These are phyloP conservation scores for Scrobipalpa costella DNA, from an alignment of 2,888 invertebrate species.

Conservation along the genomic window DNA sequence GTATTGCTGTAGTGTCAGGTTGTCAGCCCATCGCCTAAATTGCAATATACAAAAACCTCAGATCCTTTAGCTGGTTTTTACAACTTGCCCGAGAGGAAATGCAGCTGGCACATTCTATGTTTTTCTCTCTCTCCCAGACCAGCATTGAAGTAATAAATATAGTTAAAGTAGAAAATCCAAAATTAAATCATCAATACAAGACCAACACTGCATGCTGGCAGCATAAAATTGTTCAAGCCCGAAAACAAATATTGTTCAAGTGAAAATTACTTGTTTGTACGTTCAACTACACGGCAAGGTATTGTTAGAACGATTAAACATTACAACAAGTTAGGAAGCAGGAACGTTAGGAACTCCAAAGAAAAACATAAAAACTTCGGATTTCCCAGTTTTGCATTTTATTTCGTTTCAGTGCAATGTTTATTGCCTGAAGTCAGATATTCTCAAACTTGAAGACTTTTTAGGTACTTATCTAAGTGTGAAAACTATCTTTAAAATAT, in stretches of 20 bases:
- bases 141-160: too few relatives aligned
- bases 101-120: too few relatives aligned
- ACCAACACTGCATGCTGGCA: neutral
- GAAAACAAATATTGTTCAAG: neutral
- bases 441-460: slow-evolving; percentile 25
- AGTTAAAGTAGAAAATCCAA: neutral
- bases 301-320: slow-evolving; percentile 26
- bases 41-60: too few relatives aligned
- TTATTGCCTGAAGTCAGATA: slow-evolving; percentile 39
- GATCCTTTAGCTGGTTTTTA: too few relatives aligned
- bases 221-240: slow-evolving; percentile 1
- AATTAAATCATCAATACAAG: neutral
- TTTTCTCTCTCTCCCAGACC: too few relatives aligned
- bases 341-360: slow-evolving; percentile 28
- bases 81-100: too few relatives aligned
- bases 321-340: slow-evolving; percentile 22
- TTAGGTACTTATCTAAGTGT: too few relatives aligned
- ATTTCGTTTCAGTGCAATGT: slow-evolving; percentile 43
- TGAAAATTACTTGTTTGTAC: slow-evolving; percentile 4
- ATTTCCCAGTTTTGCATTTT: slow-evolving; percentile 45
- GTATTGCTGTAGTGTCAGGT: too few relatives aligned
- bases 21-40: too few relatives aligned
- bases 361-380: slow-evolving; percentile 36
- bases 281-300: neutral
- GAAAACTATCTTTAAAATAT: too few relatives aligned